A percentile compares a stretch with the other conserved stretches of the same genome.
These are phyloP conservation scores for Plestiodon gilberti DNA, from an alignment of 2,113 vertebrate genomes.

Conservation along the genomic window DNA sequence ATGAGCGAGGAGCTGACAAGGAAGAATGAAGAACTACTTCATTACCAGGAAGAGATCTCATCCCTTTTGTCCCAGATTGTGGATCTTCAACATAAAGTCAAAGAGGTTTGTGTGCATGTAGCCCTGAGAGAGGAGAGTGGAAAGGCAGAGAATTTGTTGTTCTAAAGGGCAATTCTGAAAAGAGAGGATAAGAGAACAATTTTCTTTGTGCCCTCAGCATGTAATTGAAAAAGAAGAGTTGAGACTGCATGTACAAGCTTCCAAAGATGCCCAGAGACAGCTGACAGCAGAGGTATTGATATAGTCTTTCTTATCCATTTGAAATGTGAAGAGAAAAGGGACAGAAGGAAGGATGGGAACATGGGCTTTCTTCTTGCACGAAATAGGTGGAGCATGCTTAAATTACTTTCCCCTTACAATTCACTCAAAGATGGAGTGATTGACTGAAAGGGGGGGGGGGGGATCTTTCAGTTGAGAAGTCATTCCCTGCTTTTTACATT, in stretches of 20 bases:
- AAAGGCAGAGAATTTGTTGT: constrained; percentile 1
- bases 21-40: constrained; percentile 89
- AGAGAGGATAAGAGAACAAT: constrained; percentile 25
- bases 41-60: constrained; percentile 95
- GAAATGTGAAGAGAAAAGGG: background rate
- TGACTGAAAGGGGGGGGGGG: background rate
- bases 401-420: background rate
- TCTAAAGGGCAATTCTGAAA: background rate
- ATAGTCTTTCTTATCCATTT: background rate
- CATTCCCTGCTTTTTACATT: background rate
- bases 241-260: constrained; percentile 93
- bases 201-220: constrained; percentile 78
- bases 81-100: constrained; percentile 92
- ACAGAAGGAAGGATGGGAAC: background rate
- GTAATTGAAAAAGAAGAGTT: constrained; percentile 97
- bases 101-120: constrained; percentile 78
- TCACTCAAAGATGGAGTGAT: background rate
- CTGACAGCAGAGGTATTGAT: constrained; percentile 91
- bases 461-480: background rate
- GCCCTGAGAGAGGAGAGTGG: background rate
- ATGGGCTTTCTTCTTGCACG: background rate
- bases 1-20: constrained; percentile 90
- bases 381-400: background rate
- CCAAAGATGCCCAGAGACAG: constrained; percentile 95
- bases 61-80: constrained; percentile 94